These are phyloP conservation scores for Gnathonemus longibarbis DNA, from an alignment of 2,113 vertebrate genomes.

Conservation along the genomic window DNA sequence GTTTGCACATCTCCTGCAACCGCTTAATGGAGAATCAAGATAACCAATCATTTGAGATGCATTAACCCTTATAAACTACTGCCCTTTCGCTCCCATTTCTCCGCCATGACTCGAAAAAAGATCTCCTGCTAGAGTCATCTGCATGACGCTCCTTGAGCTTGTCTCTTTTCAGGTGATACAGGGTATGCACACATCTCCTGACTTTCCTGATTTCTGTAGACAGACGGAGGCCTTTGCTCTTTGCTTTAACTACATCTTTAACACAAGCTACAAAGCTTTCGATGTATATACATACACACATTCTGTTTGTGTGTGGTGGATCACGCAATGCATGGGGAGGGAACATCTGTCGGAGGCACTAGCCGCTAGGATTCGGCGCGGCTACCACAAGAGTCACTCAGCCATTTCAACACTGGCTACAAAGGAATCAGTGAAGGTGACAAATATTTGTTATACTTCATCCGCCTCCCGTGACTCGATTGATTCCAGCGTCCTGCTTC, in stretches of 20 bases:
- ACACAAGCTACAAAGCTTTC: constrained; percentile 36
- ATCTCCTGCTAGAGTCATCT: neutral
- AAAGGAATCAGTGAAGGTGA: constrained; percentile 28
- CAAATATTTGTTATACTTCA: constrained; percentile 31
- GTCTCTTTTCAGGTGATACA: neutral
- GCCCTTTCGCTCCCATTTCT: neutral
- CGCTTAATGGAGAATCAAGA: neutral
- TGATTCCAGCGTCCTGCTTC: constrained; percentile 38
- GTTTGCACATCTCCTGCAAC: neutral
- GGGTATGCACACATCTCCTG: neutral
- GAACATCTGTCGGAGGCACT: constrained; percentile 28
- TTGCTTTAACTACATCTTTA: neutral
- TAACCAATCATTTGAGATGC: neutral
- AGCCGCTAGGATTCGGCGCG: neutral
- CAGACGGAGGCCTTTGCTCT: neutral
- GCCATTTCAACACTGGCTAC: constrained; percentile 36
- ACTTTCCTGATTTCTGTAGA: constrained; percentile 20
- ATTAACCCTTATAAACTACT: neutral
- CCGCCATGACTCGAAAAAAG: neutral
- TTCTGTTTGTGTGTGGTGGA: constrained; percentile 38
- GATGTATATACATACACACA: constrained; percentile 28
- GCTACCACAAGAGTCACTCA: constrained; percentile 15
- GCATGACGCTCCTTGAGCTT: neutral
- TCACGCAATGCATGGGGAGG: constrained; percentile 32
- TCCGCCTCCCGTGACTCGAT: constrained; percentile 7